Evolutionary conservation across 1,140 invertebrate genomes (phyloP).

Genomic region (Glossosoma conforme): DNA sequence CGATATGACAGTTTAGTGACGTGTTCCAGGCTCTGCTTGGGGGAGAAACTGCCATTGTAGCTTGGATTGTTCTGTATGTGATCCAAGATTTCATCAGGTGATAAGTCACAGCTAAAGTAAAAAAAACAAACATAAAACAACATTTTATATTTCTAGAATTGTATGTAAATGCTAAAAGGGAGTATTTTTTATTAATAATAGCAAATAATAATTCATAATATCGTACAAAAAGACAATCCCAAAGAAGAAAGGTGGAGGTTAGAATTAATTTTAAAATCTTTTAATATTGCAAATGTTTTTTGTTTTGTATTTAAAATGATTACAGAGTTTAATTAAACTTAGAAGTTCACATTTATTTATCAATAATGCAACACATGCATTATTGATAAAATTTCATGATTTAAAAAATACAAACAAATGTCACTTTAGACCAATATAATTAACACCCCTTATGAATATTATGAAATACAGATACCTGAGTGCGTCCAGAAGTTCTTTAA

Average conservation of each 20-base stretch:
- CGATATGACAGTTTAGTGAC: constrained; percentile 43
- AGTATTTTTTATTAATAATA: constrained; percentile 22
- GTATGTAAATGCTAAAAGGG: constrained; percentile 6
- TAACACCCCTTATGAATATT: neutral
- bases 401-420: no score
- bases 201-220: no score
- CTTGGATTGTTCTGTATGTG: constrained; percentile 49
- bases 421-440: no score
- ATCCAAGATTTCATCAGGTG: constrained; percentile 45
- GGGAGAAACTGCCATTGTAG: constrained; percentile 42
- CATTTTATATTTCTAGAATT: constrained; percentile 1
- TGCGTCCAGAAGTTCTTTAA: constrained; percentile 46
- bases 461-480: constrained; percentile 37
- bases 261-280: no score
- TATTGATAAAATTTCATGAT: no score
- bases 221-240: no score
- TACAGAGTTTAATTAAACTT: no score
- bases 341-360: no score
- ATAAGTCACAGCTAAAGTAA: constrained; percentile 46
- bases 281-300: no score
- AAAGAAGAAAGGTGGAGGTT: no score
- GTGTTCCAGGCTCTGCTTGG: constrained; percentile 46
- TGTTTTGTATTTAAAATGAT: no score
- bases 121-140: constrained; percentile 19
- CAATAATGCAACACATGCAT: no score